phyloP scores from a whole-genome alignment of 2,888 invertebrate genomes.

The Limnephilus auricula region DNA sequence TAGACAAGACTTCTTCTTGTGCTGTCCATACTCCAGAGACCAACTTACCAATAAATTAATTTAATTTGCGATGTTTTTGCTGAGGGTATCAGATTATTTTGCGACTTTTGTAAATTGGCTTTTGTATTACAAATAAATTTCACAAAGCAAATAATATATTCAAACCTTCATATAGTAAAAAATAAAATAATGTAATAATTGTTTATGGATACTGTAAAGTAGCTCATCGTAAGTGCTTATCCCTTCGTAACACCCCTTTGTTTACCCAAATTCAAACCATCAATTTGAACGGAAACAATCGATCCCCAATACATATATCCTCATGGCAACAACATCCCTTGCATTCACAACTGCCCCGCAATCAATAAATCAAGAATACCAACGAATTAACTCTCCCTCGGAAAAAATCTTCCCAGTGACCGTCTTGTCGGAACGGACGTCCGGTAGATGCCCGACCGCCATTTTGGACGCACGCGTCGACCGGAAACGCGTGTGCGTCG shows the following conservation, averaged over 20 bases:
- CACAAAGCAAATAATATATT: too few species aligned
- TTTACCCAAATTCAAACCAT: constrained; percentile 37
- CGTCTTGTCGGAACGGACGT: constrained; percentile 45
- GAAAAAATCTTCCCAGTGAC: constrained; percentile 39
- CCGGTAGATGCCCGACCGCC: constrained; percentile 35
- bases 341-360: background rate
- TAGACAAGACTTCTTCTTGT: too few species aligned
- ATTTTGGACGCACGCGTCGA: constrained; percentile 53
- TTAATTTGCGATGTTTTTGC: background rate
- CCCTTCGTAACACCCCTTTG: background rate
- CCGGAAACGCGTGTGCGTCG: constrained; percentile 59
- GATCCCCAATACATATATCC: background rate
- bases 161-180: too few species aligned
- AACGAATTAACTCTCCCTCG: constrained; percentile 18
- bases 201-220: background rate
- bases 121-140: too few species aligned
- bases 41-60: too few species aligned
- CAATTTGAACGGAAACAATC: constrained; percentile 35
- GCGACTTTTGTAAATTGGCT: too few species aligned
- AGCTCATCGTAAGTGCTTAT: background rate
- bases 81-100: background rate
- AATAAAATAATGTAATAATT: background rate
- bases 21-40: too few species aligned
- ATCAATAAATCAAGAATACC: constrained; percentile 45
- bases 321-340: background rate